Percentiles rank a stretch among this genome's conserved stretches.
Evolutionary conservation across 2,797 vertebrate species (phyloP).

Genomic region (Darevskia nairensis): DNA sequence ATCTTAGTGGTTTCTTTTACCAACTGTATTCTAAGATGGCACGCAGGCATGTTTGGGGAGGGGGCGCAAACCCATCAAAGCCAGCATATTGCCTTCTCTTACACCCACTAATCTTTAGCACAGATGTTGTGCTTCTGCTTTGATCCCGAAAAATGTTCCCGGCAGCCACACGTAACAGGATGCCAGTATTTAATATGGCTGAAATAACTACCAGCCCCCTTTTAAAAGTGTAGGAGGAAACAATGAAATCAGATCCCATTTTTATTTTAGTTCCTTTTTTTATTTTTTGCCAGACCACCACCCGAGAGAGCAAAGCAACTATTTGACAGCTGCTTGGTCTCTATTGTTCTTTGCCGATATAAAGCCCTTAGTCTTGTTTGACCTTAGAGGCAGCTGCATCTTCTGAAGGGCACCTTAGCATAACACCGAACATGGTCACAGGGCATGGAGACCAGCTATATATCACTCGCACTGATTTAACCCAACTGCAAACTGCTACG

Average conservation of each 20-base stretch:
- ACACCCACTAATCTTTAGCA: not conserved
- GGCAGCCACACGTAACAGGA: constrained; percentile 2
- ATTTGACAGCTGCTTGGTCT: constrained; percentile 7
- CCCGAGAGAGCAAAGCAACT: constrained; percentile 2
- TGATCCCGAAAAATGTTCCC: constrained; percentile 21
- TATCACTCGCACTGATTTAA: not conserved
- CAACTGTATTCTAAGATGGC: not conserved
- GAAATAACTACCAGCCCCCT: not conserved
- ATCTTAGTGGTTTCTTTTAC: not conserved
- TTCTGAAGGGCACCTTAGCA: not conserved
- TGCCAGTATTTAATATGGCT: not conserved
- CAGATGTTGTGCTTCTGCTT: constrained; percentile 11
- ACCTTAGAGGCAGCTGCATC: constrained; percentile 27
- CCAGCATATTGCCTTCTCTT: not conserved
- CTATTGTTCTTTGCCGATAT: constrained; percentile 17
- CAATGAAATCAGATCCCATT: constrained; percentile 17
- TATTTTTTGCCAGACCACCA: not conserved
- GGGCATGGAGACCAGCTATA: too few species aligned
- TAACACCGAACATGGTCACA: constrained; percentile 25
- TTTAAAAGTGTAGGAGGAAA: constrained; percentile 14
- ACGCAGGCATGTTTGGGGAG: not conserved
- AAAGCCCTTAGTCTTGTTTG: constrained; percentile 34
- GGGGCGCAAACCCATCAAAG: not conserved
- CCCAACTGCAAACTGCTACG: not conserved
- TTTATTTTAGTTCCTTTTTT: not conserved